Conservation (phyloP, 2,797 vertebrate genomes). For the Cynopterus sphinx region DNA sequence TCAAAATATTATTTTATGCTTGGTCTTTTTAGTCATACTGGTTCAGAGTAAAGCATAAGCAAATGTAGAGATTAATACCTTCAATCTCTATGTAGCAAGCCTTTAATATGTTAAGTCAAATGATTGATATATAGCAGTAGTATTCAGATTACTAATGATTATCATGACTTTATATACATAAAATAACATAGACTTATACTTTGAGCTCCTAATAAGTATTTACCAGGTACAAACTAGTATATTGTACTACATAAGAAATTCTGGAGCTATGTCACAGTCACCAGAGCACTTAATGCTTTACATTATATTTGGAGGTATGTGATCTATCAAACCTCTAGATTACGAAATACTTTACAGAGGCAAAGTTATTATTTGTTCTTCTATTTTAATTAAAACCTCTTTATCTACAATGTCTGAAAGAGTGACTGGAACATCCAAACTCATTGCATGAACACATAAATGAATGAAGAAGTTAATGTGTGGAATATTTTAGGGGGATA, state of each 20-base stretch:
- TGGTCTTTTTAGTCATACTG: neutral
- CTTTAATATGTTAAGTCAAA: constrained; percentile 5
- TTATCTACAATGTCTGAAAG: neutral
- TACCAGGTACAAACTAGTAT: neutral
- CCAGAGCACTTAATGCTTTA: neutral
- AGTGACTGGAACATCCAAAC: neutral
- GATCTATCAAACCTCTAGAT: neutral
- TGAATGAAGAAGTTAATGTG: neutral
- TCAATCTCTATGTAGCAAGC: no score
- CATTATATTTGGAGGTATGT: neutral
- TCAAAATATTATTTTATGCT: neutral
- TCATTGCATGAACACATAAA: neutral
- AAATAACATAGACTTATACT: neutral
- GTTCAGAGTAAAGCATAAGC: neutral
- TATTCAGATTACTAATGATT: neutral
- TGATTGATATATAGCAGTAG: neutral
- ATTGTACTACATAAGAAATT: neutral
- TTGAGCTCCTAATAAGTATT: neutral
- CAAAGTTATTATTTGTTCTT: neutral
- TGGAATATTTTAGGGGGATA: neutral
- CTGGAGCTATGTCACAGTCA: neutral
- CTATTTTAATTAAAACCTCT: neutral
- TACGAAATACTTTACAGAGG: neutral
- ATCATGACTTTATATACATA: neutral
- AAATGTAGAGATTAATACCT: neutral